Conservation (phyloP, 2,888 invertebrate genomes). For the Tenthredo livida region DNA sequence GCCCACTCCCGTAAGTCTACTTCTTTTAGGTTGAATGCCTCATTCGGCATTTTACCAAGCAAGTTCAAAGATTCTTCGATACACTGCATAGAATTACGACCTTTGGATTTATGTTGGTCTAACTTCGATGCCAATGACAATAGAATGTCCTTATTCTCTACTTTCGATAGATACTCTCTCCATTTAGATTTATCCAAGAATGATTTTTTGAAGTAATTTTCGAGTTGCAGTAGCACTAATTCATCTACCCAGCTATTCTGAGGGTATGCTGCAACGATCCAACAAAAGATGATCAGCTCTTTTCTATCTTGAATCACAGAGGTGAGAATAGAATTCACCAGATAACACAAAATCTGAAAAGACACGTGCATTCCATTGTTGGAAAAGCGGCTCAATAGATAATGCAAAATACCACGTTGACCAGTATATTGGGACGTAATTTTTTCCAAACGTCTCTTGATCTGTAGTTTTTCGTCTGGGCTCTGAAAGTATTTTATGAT, state of each 20-base stretch:
- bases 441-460: constrained; percentile 51
- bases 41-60: constrained; percentile 58
- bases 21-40: constrained; percentile 48
- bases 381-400: constrained; percentile 56
- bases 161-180: constrained; percentile 59
- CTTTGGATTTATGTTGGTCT: constrained; percentile 43
- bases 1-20: constrained; percentile 61
- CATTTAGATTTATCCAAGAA: constrained; percentile 58
- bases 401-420: constrained; percentile 53
- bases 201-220: constrained; percentile 59
- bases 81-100: constrained; percentile 52
- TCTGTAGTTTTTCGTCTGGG: constrained; percentile 47
- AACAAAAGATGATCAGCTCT: constrained; percentile 56
- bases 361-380: constrained; percentile 58
- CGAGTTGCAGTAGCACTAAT: constrained; percentile 60
- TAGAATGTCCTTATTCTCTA: constrained; percentile 59
- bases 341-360: constrained; percentile 57
- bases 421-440: constrained; percentile 54
- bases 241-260: constrained; percentile 63
- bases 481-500: constrained; percentile 53
- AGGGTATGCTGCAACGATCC: constrained; percentile 61
- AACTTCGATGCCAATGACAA: constrained; percentile 57
- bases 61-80: constrained; percentile 58
- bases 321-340: constrained; percentile 56
- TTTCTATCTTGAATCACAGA: constrained; percentile 48